A percentile compares a stretch with the other conserved stretches of the same genome.
phyloP scores from a whole-genome alignment of 2,797 vertebrate species.

The Manis javanica region DNA sequence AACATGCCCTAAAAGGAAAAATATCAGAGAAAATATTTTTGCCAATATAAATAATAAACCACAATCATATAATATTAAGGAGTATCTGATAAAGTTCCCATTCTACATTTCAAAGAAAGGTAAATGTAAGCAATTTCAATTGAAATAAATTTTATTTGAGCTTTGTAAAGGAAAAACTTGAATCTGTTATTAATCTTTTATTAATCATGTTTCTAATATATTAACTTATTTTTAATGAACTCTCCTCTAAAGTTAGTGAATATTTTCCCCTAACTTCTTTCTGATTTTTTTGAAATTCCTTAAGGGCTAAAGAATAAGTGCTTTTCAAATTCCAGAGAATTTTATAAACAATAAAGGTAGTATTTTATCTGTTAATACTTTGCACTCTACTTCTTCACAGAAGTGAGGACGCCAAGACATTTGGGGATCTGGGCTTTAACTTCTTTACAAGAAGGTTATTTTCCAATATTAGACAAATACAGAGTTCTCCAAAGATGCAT shows the following conservation, averaged over 20 bases:
- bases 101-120: neutral
- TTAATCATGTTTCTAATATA: neutral
- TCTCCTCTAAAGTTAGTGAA: neutral
- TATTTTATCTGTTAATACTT: conserved; percentile 54
- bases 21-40: neutral
- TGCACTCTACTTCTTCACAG: neutral
- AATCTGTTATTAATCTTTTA: neutral
- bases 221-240: neutral
- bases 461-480: conserved; percentile 63
- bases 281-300: neutral
- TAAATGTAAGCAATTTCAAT: neutral
- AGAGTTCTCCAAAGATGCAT: conserved; percentile 55
- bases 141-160: neutral
- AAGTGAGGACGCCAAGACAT: conserved; percentile 48
- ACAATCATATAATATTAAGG: neutral
- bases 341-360: conserved; percentile 54
- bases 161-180: neutral
- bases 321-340: conserved; percentile 24
- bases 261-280: neutral
- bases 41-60: neutral
- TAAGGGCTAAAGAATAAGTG: neutral
- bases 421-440: conserved; percentile 45
- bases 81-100: neutral
- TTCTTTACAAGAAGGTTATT: conserved; percentile 55
- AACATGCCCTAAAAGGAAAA: neutral